Evolutionary conservation across 2,113 vertebrate species (phyloP).

Genomic region (Proterorhinus semilunaris): DNA sequence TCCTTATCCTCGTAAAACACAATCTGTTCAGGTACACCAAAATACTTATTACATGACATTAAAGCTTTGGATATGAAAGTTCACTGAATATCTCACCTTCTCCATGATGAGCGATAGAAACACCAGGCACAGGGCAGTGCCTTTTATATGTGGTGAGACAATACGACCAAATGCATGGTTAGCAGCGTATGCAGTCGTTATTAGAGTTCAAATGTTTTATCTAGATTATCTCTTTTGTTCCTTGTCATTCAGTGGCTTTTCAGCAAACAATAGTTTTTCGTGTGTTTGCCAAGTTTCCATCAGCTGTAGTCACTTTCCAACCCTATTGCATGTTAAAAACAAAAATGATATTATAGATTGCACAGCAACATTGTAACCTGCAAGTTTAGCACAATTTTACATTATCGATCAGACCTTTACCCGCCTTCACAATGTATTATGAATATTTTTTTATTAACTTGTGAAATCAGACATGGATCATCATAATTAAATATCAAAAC

Average conservation of each 20-base stretch:
- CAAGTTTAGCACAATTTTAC: background rate
- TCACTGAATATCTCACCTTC: constrained; percentile 34
- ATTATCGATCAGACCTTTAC: background rate
- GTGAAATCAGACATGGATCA: background rate
- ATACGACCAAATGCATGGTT: constrained; percentile 41
- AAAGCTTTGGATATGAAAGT: background rate
- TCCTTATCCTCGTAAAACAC: constrained; percentile 68
- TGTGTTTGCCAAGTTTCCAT: constrained; percentile 38
- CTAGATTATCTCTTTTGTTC: constrained; percentile 52
- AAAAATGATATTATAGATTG: no score
- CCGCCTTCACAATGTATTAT: no score
- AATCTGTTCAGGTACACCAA: constrained; percentile 24
- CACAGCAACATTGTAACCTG: background rate
- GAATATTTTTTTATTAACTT: background rate
- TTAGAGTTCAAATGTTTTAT: constrained; percentile 49
- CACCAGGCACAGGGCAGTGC: constrained; percentile 8
- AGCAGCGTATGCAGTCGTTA: constrained; percentile 41
- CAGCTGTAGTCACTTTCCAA: constrained; percentile 1
- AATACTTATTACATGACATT: background rate
- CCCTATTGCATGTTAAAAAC: constrained; percentile 1
- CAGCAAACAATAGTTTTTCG: constrained; percentile 36
- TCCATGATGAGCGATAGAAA: constrained; percentile 38
- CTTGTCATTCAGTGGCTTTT: constrained; percentile 33
- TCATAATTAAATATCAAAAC: background rate
- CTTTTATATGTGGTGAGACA: constrained; percentile 55